Evolutionary conservation across 2,113 vertebrate genomes (phyloP).

Genomic region (Chlorodrepanis virens): DNA sequence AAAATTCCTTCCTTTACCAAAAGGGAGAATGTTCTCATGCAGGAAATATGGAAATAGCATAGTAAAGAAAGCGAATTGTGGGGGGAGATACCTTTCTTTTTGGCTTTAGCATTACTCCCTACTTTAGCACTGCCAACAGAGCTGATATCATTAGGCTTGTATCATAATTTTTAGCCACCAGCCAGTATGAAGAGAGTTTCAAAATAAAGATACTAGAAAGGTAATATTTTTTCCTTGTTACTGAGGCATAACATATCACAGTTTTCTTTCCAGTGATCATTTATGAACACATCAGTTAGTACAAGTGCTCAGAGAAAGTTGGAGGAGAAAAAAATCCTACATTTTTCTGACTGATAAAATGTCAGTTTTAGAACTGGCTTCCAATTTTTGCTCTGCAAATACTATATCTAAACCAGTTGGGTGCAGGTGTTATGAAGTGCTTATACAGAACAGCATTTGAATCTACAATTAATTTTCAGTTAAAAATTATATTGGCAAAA

Average conservation of each 20-base stretch:
- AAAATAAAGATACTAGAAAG: not conserved
- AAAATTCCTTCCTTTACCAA: not conserved
- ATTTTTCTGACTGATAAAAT: not conserved
- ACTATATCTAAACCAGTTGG: not conserved
- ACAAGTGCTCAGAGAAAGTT: not conserved
- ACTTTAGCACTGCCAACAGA: not conserved
- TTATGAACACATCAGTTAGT: not conserved
- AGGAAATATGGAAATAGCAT: not conserved
- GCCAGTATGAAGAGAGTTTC: not conserved
- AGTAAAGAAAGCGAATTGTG: not conserved
- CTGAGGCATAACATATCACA: not conserved
- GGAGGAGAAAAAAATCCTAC: not conserved
- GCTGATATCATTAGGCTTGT: not conserved
- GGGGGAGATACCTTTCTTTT: not conserved
- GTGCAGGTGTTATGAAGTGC: not conserved
- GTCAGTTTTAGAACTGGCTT: not conserved
- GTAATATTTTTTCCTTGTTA: not conserved
- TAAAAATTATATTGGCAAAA: not conserved
- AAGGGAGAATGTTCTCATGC: not conserved
- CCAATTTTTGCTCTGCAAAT: not conserved
- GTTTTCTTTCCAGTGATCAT: not conserved
- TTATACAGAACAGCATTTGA: not conserved
- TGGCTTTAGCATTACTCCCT: not conserved
- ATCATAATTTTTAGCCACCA: not conserved
- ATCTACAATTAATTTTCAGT: not conserved